Percentiles rank a stretch among this genome's conserved stretches.
phyloP scores from a whole-genome alignment of 2,113 vertebrate species.

The Amia ocellicauda region DNA sequence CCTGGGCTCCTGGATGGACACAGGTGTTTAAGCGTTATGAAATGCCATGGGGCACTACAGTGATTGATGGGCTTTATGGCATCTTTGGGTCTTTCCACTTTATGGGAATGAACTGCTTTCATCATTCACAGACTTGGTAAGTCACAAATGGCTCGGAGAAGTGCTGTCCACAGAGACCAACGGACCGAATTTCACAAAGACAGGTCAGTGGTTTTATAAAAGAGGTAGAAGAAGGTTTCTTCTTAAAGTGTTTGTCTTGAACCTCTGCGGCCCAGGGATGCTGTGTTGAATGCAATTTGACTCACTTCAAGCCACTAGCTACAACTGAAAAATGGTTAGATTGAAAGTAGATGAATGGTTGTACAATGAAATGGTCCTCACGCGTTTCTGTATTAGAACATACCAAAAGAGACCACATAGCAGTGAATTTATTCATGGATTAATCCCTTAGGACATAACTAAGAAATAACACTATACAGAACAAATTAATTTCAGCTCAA shows the following conservation, averaged over 20 bases:
- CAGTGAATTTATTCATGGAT: too few species aligned
- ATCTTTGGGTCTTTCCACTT: conserved; percentile 54
- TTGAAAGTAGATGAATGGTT: conserved; percentile 3
- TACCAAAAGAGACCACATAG: too few species aligned
- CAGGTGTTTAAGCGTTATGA: conserved; percentile 75
- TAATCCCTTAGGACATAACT: too few species aligned
- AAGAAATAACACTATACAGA: too few species aligned
- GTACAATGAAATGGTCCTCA: too few species aligned
- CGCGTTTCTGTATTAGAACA: too few species aligned
- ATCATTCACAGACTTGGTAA: conserved; percentile 36
- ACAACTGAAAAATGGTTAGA: conserved; percentile 3
- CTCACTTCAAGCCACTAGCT: conserved; percentile 11
- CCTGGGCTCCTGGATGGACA: conserved; percentile 69
- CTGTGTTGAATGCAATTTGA: conserved; percentile 19
- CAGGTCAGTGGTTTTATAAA: conserved; percentile 22
- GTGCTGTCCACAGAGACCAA: conserved; percentile 15
- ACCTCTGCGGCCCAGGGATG: not conserved
- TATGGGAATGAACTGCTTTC: conserved; percentile 46
- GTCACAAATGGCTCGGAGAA: conserved; percentile 28
- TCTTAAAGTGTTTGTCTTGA: conserved; percentile 27
- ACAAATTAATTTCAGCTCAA: not conserved
- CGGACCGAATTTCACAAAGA: conserved; percentile 29
- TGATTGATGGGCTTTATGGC: conserved; percentile 59
- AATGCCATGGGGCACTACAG: conserved; percentile 57
- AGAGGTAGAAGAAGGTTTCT: conserved; percentile 16